Base-by-base conservation (phyloP, 2,797 vertebrate genomes). In the Salmo trutta region DNA sequence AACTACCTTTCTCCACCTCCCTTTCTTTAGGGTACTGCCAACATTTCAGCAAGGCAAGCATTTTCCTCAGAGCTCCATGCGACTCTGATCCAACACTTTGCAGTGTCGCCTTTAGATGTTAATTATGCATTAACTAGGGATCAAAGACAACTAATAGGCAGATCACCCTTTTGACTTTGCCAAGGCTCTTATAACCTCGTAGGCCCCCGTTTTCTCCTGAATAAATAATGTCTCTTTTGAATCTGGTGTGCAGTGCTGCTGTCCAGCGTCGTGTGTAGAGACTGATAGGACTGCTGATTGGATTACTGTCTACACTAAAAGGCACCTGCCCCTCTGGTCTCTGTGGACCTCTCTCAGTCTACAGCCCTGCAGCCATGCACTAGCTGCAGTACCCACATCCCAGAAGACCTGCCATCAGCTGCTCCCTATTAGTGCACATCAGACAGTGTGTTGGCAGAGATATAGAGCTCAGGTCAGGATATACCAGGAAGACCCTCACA, bases 101-200 rank as follows among this genome's bases (percentile, higher is more conserved):
- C 75, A 74, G 33, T 67, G 73, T 77, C 17, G 71, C 84, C 82
- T 86, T 89, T 84, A 86, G 80, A 81, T 90, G 88, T 95, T 83
- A 92, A 94, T 93, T 91, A 95, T 92, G 84, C 90, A 93, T 91
- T 81, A 91, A 91, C 84, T 82, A 76, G 82, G 75, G 88, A 92
- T 93, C 88, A 91, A 87, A 92, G 79, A 67, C 90, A 90, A 94
- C 93, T 94, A 93, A 93, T 91, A 89, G 81, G 83, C 84, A 83
- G 75, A 80, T 69, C 77, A 76, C 85, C 78, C 78, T 88, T 89
- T 93, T 91, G 87, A 91, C 89, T 92, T 76, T 65, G 73, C 83
- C 73, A 65, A 80, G 79, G 82, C 87, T 91, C 85, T 91, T 91
- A 71, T 75, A 89, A 91, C 88, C 90, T 90, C 85, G 82, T 71